Conservation (phyloP, 2,113 vertebrate species). For the Alligator mississippiensis region DNA sequence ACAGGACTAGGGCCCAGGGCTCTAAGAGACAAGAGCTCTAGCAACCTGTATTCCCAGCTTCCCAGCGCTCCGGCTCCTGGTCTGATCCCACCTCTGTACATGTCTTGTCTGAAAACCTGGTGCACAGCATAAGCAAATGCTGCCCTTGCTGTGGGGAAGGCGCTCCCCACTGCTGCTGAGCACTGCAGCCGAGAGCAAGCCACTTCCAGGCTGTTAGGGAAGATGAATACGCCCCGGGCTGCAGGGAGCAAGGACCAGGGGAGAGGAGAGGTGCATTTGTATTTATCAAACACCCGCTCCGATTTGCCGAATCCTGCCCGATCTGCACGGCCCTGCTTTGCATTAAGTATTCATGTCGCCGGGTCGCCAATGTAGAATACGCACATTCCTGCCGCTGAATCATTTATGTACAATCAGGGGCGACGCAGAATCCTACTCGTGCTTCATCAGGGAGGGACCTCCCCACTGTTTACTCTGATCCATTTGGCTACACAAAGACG, state of each 20-base stretch:
- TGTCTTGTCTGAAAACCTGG: background rate
- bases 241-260: background rate
- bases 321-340: conserved; percentile 81
- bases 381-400: conserved; percentile 74
- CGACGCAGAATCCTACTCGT: background rate
- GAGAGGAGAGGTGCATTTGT: conserved; percentile 74
- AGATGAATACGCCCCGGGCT: background rate
- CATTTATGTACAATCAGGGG: conserved; percentile 69
- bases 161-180: background rate
- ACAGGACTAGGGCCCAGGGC: background rate
- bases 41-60: background rate
- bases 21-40: background rate
- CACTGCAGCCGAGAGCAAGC: background rate
- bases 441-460: background rate
- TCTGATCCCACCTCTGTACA: background rate
- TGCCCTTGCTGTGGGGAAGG: too few relatives aligned
- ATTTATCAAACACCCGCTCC: conserved; percentile 78
- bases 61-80: background rate
- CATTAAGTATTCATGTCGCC: conserved; percentile 81
- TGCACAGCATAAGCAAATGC: too few relatives aligned
- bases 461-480: background rate
- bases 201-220: background rate
- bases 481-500: background rate
- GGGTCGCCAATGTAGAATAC: conserved; percentile 75
- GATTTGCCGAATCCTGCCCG: conserved; percentile 79